Conservation (phyloP, 2,113 vertebrate genomes). For the Triplophysa rosa region DNA sequence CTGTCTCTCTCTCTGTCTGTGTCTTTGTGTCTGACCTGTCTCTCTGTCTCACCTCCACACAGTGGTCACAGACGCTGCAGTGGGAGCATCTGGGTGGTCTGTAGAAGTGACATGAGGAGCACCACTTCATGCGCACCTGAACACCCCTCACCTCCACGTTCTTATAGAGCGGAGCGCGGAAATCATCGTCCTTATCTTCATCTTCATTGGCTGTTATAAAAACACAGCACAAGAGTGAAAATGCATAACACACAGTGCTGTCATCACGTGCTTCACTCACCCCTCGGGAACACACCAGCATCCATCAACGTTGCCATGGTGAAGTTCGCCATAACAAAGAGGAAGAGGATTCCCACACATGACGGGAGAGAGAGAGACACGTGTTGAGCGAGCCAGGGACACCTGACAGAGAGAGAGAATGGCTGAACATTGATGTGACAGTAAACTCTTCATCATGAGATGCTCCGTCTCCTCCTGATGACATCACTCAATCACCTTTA, state of each 20-base stretch:
- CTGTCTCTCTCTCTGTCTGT: constrained; percentile 52
- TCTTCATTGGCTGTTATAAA: constrained; percentile 85
- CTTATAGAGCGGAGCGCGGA: constrained; percentile 92
- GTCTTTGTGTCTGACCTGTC: too few relatives aligned
- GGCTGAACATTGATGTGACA: too few relatives aligned
- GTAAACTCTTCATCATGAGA: too few relatives aligned
- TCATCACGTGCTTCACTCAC: constrained; percentile 65
- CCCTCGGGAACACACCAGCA: constrained; percentile 93
- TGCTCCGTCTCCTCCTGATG: too few relatives aligned
- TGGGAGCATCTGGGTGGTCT: constrained; percentile 93
- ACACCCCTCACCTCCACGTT: constrained; percentile 93
- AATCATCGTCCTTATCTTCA: constrained; percentile 85
- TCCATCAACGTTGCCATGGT: constrained; percentile 99
- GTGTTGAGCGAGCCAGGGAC: constrained; percentile 90
- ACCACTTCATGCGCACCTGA: constrained; percentile 99
- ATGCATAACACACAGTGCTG: not conserved
- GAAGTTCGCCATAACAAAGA: constrained; percentile 97
- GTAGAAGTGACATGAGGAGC: constrained; percentile 94
- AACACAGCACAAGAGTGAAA: not conserved
- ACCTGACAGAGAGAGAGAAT: constrained; percentile 71
- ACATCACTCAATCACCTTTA: too few relatives aligned
- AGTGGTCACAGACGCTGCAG: constrained; percentile 97
- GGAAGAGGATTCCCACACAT: constrained; percentile 91
- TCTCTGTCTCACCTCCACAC: constrained; percentile 85
- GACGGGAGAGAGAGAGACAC: constrained; percentile 88